Evolutionary conservation across 1,140 invertebrate genomes (phyloP), one percentile per base, ranked within the genome.

Genomic region (Aphelenchoides fujianensis): DNA sequence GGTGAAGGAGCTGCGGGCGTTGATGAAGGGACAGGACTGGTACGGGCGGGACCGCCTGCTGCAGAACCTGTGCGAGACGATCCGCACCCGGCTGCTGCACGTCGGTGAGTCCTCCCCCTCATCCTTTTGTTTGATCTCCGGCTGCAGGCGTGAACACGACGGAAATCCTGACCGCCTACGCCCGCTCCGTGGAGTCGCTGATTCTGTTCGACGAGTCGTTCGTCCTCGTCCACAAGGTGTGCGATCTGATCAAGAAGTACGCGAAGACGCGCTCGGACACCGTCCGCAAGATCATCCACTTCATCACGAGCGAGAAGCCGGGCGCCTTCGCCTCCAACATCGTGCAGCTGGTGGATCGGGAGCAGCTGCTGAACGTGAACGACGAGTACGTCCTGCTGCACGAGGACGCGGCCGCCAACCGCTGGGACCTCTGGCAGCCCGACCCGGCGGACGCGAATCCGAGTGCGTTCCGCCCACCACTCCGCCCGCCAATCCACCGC

Each of bases 91-190:
- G 23, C 62, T 81, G 3, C 71, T 81, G 3, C 69, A 81, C 57
- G 61, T 77, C 1, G 79, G 79, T 81, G 66, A 69, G 73, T n/a
- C n/a, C n/a, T 76, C 77, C 12, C n/a, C 1, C 70, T 62, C 9
- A 27, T n/a, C 32, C 32, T 28, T 30, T 35, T 79, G 19, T 12
- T 67, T 2, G 19, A 41, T 74, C 41, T 31, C 1, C 52, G n/a
- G n/a, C n/a, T n/a, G 55, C 61, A 86, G 95, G 94, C 71, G 95
- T 98, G 0, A 95, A 95, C 77, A 99, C 96, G n/a, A 90, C 91
- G 48, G 94, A 98, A 84, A 95, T 98, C 80, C 87, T 99, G 62
- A 95, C 94, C 32, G 95, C 94, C 0, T 98, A 98, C 85, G 91
- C 98, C 27, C 91, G 93, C 27, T 91, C 94, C 35, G 98, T 98